Conservation (phyloP, 92 coral and sea anemone genomes). For the Virgularia gustaviana region DNA sequence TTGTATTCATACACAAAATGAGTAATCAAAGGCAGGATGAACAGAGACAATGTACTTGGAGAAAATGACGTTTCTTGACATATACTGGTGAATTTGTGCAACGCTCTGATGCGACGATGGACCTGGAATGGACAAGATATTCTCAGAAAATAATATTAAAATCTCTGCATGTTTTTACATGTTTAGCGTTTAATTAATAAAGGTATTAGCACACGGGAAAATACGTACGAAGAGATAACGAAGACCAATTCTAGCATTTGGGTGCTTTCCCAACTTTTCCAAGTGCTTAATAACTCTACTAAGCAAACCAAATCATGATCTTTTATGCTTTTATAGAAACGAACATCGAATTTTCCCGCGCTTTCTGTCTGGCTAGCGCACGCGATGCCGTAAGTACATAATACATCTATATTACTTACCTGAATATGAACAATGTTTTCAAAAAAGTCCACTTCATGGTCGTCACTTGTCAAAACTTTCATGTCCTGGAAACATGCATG, state of each 20-base stretch:
- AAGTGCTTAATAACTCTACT: no score
- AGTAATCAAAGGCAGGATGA: constrained; percentile 82
- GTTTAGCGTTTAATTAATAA: background rate
- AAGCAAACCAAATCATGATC: no score
- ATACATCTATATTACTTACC: constrained; percentile 46
- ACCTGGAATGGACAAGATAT: constrained; percentile 50
- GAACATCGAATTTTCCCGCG: no score
- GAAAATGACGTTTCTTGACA: constrained; percentile 68
- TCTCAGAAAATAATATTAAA: background rate
- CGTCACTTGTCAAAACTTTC: constrained; percentile 64
- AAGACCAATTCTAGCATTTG: no score
- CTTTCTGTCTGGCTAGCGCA: no score
- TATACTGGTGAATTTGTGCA: constrained; percentile 71
- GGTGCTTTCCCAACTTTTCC: no score
- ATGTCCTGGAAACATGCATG: constrained; percentile 62
- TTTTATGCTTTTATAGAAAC: no score
- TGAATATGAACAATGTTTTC: constrained; percentile 96
- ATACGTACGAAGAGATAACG: no score
- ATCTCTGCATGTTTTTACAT: background rate
- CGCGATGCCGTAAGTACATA: no score
- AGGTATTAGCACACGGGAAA: background rate
- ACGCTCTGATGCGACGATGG: constrained; percentile 93
- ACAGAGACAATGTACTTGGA: constrained; percentile 61
- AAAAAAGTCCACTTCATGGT: constrained; percentile 92
- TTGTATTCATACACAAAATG: constrained; percentile 79